Evolutionary conservation across 2,888 invertebrate genomes (phyloP).

Genomic region (Tridacna crocea): DNA sequence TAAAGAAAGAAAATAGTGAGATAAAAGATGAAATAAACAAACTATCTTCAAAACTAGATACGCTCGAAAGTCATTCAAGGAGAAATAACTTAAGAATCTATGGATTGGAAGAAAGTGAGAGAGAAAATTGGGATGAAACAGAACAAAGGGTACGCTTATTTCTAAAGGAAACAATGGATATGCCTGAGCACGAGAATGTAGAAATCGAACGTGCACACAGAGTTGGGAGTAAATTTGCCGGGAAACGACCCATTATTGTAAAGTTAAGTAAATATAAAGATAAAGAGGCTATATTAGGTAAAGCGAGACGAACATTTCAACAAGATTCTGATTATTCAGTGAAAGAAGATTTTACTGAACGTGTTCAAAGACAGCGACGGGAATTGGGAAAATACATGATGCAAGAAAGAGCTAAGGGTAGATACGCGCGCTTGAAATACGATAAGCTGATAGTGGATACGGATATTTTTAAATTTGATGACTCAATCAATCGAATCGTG

Average conservation of each 20-base stretch:
- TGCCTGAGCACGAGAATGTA: neutral
- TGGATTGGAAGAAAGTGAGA: neutral
- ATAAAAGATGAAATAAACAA: neutral
- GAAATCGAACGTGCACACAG: constrained; percentile 37
- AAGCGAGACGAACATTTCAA: constrained; percentile 10
- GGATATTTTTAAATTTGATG: constrained; percentile 26
- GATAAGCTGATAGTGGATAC: constrained; percentile 31
- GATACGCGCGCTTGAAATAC: constrained; percentile 25
- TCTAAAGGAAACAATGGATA: neutral
- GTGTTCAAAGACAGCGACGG: neutral
- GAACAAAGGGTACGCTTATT: constrained; percentile 3
- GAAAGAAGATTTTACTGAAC: constrained; percentile 25
- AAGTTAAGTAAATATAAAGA: constrained; percentile 32
- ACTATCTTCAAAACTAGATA: neutral
- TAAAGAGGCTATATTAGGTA: constrained; percentile 20
- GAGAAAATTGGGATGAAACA: neutral
- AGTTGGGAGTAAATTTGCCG: constrained; percentile 9
- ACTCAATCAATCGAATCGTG: constrained; percentile 15
- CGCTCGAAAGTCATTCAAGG: constrained; percentile 1
- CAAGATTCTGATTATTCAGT: constrained; percentile 23
- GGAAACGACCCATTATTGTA: constrained; percentile 29
- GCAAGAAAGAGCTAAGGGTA: constrained; percentile 8
- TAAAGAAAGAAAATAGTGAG: neutral
- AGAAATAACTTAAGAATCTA: constrained; percentile 9
- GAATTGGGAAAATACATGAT: constrained; percentile 28